Evolutionary conservation across 2,888 invertebrate species (phyloP).

Genomic region (Drosophila stalkeri): DNA sequence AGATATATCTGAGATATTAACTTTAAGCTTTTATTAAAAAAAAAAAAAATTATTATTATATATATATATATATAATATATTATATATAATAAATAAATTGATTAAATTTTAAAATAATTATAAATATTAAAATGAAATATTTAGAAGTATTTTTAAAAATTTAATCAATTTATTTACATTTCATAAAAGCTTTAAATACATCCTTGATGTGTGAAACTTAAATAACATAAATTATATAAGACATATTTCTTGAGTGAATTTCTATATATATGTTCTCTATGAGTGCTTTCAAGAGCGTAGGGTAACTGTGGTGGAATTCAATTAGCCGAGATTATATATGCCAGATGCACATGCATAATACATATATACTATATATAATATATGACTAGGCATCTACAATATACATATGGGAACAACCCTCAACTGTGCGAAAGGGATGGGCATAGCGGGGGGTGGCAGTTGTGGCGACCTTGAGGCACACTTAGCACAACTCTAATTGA

Average conservation of each 20-base stretch:
- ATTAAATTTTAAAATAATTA: no score
- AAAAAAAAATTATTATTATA: no score
- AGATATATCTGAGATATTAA: background rate
- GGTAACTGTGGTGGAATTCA: constrained; percentile 24
- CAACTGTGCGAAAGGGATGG: constrained; percentile 13
- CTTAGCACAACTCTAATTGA: constrained; percentile 79
- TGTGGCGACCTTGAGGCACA: constrained; percentile 64
- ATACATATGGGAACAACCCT: constrained; percentile 8
- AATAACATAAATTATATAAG: background rate
- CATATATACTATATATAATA: background rate
- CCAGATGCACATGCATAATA: background rate
- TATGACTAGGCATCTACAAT: background rate
- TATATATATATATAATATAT: no score
- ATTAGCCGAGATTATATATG: constrained; percentile 27
- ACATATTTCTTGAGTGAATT: background rate
- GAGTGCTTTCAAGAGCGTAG: background rate
- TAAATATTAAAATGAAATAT: background rate
- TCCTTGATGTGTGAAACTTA: background rate
- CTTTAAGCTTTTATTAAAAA: background rate
- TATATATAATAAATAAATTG: no score
- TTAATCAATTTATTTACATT: background rate
- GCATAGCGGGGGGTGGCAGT: background rate
- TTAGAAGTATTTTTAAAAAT: background rate
- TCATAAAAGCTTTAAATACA: background rate
- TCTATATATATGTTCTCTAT: background rate